phyloP scores from a whole-genome alignment of 1,140 invertebrate species.

The Lepidostoma basale region DNA sequence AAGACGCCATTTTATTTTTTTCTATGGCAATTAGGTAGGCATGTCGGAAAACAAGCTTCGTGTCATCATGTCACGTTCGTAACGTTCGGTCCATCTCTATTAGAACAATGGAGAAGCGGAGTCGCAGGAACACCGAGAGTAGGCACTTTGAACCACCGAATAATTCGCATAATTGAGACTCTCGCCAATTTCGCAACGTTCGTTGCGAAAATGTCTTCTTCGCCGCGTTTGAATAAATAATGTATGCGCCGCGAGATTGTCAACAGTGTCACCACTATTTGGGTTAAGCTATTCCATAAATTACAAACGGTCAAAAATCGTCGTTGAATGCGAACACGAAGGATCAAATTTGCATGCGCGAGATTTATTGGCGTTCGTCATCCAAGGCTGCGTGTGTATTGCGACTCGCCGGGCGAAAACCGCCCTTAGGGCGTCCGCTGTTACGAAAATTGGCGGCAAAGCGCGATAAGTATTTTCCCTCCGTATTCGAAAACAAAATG shows the following conservation, averaged over 20 bases:
- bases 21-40: too few relatives aligned
- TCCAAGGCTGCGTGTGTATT: conserved; percentile 42
- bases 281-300: conserved; percentile 45
- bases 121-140: too few relatives aligned
- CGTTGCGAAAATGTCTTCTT: conserved; percentile 16
- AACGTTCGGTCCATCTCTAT: too few relatives aligned
- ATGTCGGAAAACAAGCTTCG: too few relatives aligned
- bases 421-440: conserved; percentile 14
- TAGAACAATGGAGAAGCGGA: too few relatives aligned
- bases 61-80: too few relatives aligned
- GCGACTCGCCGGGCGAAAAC: background rate
- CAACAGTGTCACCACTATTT: conserved; percentile 38
- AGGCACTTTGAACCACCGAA: too few relatives aligned
- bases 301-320: conserved; percentile 42
- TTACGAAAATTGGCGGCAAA: conserved; percentile 5
- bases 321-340: conserved; percentile 37
- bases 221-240: conserved; percentile 7
- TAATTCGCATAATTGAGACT: background rate
- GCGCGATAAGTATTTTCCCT: conserved; percentile 17
- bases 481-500: background rate
- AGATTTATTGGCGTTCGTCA: conserved; percentile 42
- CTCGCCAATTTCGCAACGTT: conserved; percentile 5
- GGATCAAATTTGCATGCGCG: conserved; percentile 43
- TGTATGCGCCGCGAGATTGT: conserved; percentile 24
- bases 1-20: too few relatives aligned